Evolutionary conservation across 2,888 invertebrate species (phyloP).

Genomic region (Watsonalla binaria): DNA sequence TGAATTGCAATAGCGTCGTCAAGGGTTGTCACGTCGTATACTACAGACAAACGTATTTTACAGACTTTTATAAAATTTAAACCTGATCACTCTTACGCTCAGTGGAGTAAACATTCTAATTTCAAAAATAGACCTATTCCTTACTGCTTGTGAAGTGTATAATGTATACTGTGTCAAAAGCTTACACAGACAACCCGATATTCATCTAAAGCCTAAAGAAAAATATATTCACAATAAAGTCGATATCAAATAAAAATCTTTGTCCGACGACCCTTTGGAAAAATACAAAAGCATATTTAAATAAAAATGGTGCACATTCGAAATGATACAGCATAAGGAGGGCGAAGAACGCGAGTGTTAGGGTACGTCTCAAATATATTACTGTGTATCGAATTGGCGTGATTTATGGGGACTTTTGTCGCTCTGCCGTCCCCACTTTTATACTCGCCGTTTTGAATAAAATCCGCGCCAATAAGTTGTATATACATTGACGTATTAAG

Average conservation of each 20-base stretch:
- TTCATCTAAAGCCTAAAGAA: too few species aligned
- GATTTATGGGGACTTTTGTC: constrained; percentile 3
- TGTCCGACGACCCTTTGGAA: neutral
- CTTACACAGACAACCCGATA: too few species aligned
- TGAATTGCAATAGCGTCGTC: too few species aligned
- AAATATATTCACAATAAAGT: too few species aligned
- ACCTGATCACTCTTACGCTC: too few species aligned
- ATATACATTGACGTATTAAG: neutral
- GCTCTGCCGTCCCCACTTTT: constrained; percentile 3
- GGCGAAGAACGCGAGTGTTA: neutral
- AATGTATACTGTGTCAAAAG: too few species aligned
- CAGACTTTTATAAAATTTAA: too few species aligned
- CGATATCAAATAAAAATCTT: neutral
- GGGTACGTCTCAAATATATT: neutral
- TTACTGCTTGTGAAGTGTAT: too few species aligned
- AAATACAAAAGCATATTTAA: neutral
- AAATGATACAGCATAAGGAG: neutral
- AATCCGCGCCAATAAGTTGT: constrained; percentile 3
- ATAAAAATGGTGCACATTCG: neutral
- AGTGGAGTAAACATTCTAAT: too few species aligned
- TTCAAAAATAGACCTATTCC: too few species aligned
- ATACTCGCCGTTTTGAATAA: constrained; percentile 3
- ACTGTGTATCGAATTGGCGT: neutral
- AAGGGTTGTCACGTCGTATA: too few species aligned
- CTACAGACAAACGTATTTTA: too few species aligned